Conservation (phyloP, 2,888 invertebrate genomes). For the Pammene aurita region DNA sequence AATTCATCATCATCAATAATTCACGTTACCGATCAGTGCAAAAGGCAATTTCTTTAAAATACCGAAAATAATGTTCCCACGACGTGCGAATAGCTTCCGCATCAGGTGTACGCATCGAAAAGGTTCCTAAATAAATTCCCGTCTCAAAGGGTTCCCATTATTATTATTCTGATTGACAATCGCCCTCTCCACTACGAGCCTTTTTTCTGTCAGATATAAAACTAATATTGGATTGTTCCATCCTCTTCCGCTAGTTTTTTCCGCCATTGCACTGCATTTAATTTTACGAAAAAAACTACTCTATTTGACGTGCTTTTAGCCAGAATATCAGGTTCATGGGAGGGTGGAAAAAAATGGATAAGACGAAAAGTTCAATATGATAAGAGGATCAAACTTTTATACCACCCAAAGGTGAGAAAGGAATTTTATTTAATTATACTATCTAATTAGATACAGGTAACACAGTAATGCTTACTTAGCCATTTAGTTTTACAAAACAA, state of each 20-base stretch:
- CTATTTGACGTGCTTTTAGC: slow-evolving; percentile 72
- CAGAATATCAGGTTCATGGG: slow-evolving; percentile 44
- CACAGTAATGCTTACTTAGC: slow-evolving; percentile 72
- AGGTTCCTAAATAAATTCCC: slow-evolving; percentile 71
- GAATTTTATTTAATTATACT: slow-evolving; percentile 69
- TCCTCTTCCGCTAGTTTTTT: slow-evolving; percentile 81
- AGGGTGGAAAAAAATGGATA: slow-evolving; percentile 47
- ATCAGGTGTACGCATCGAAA: slow-evolving; percentile 74
- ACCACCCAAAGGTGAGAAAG: slow-evolving; percentile 76
- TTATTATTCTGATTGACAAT: slow-evolving; percentile 78
- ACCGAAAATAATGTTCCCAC: slow-evolving; percentile 66
- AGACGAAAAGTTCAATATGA: slow-evolving; percentile 55
- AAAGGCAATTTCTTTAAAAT: slow-evolving; percentile 40
- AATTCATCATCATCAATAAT: slow-evolving; percentile 20
- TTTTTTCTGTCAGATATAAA: slow-evolving; percentile 80
- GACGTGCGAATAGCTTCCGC: slow-evolving; percentile 78
- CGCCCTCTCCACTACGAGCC: slow-evolving; percentile 73
- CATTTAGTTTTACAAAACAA: slow-evolving; percentile 64
- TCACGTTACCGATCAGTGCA: slow-evolving; percentile 21
- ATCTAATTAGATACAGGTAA: slow-evolving; percentile 76
- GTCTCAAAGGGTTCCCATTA: slow-evolving; percentile 74
- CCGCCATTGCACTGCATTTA: slow-evolving; percentile 67
- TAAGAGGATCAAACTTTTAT: slow-evolving; percentile 61
- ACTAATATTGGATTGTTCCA: slow-evolving; percentile 83
- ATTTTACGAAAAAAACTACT: slow-evolving; percentile 67